These are phyloP conservation scores for Pelochelys cantorii DNA, from an alignment of 2,797 vertebrate genomes.

Conservation along the genomic window DNA sequence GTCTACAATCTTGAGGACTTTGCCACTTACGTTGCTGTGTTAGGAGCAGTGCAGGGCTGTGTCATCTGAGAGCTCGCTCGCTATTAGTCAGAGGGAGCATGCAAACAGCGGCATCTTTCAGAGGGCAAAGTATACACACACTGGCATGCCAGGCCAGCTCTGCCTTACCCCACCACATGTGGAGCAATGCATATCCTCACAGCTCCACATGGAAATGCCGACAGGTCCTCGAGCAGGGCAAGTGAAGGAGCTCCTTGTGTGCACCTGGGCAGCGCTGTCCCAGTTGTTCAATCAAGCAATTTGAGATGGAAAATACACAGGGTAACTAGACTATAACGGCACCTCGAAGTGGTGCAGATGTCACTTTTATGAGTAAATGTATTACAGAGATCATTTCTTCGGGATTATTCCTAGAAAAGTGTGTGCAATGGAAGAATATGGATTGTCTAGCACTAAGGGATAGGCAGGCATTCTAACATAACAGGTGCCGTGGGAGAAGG, in stretches of 20 bases:
- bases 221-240: neutral
- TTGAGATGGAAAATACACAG: neutral
- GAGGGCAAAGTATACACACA: slow-evolving; percentile 19
- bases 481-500: neutral
- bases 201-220: neutral
- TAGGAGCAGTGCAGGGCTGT: neutral
- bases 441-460: neutral
- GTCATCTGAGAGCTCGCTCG: neutral
- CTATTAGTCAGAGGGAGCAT: neutral
- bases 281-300: slow-evolving; percentile 28
- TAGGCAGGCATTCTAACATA: neutral
- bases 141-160: slow-evolving; percentile 3
- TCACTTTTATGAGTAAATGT: slow-evolving; percentile 44
- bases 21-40: neutral
- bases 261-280: slow-evolving; percentile 22
- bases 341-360: slow-evolving; percentile 28
- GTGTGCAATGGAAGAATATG: neutral
- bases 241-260: neutral
- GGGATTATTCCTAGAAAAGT: neutral
- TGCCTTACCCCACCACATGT: neutral
- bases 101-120: neutral
- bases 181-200: neutral
- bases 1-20: neutral
- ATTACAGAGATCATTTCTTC: neutral
- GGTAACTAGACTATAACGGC: slow-evolving; percentile 23